Conservation (phyloP, 2,888 invertebrate genomes). For the Caenorhabditis auriculariae region DNA sequence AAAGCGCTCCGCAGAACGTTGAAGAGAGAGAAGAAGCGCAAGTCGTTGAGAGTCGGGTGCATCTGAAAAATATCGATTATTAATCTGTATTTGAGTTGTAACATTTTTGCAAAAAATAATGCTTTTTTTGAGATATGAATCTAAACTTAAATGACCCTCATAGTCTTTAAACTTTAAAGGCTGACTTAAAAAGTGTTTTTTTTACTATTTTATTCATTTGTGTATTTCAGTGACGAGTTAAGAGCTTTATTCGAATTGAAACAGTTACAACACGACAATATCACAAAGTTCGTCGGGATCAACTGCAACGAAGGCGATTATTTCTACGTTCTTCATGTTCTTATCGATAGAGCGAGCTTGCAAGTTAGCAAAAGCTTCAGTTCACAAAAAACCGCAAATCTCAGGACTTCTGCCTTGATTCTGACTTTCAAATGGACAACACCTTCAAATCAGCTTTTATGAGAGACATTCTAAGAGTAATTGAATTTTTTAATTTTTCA, state of each 20-base stretch:
- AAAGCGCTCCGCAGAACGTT: too few species aligned
- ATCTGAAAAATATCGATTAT: too few species aligned
- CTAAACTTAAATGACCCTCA: too few species aligned
- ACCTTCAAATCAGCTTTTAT: slow-evolving; percentile 61
- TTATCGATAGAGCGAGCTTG: slow-evolving; percentile 56
- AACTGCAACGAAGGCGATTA: slow-evolving; percentile 49
- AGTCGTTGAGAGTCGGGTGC: too few species aligned
- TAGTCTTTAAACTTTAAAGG: too few species aligned
- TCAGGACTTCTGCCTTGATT: slow-evolving; percentile 52
- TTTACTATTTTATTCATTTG: too few species aligned
- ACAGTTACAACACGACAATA: slow-evolving; percentile 55
- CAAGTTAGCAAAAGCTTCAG: slow-evolving; percentile 25
- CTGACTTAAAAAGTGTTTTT: too few species aligned
- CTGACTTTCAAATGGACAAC: slow-evolving; percentile 56
- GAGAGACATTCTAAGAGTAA: slow-evolving; percentile 52
- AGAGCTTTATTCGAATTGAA: slow-evolving; percentile 52
- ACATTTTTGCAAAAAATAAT: too few species aligned
- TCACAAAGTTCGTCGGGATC: slow-evolving; percentile 54
- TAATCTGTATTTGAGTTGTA: too few species aligned
- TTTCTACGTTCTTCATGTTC: slow-evolving; percentile 47
- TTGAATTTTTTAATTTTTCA: neutral
- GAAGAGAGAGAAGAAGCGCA: too few species aligned
- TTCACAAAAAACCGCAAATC: slow-evolving; percentile 3
- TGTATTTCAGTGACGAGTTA: slow-evolving; percentile 31
- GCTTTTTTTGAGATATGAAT: too few species aligned